Base-by-base conservation (phyloP, 2,797 vertebrate species). In the Lagodon rhomboides region DNA sequence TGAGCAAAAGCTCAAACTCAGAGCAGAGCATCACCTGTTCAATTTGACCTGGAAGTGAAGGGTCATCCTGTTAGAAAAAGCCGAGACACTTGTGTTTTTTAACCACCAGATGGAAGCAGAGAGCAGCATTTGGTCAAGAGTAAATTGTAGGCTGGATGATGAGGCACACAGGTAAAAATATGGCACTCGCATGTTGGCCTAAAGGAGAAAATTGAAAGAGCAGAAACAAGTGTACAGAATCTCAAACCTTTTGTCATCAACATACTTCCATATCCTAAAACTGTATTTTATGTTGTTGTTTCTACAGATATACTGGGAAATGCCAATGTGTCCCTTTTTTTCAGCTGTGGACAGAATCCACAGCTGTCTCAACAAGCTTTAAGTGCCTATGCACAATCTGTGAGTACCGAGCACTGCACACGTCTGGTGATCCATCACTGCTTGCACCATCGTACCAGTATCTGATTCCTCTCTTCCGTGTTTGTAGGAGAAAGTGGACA, bases 291-390 rank as follows among this genome's bases (percentile, higher is more conserved):
- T 74, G 30, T 49, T 59, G 0, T n/a, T 85, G 5, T 72, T 86
- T 77, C 86, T 65, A 74, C 95, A 98, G 97, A 97, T 89, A 96
- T 98, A 79, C 90, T 98, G 72, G 97, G 97, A 76, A 98, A 98
- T 72, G 97, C 97, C 12, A 97, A 97, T 9, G 95, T 98, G 75
- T 98, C 96, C 38, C 92, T 98, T 55, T 98, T 97, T 90, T 98
- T 98, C 90, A 95, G 92, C 60, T 96, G 96, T 27, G 97, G 97
- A 73, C 97, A 98, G 93, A 97, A 96, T 68, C 96, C 96, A 27
- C 96, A 97, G 91, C 95, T 97, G 80, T 97, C 96, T 64, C 97
- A 98, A 87, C 97, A 97, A 91, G 97, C 97, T 65, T 93, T 98
- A 30, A 96, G 95, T 91, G 97, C 97, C 74, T 98, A 98, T 59